These are phyloP conservation scores for Xiphydria camelus DNA, from an alignment of 2,888 invertebrate species.

Conservation along the genomic window DNA sequence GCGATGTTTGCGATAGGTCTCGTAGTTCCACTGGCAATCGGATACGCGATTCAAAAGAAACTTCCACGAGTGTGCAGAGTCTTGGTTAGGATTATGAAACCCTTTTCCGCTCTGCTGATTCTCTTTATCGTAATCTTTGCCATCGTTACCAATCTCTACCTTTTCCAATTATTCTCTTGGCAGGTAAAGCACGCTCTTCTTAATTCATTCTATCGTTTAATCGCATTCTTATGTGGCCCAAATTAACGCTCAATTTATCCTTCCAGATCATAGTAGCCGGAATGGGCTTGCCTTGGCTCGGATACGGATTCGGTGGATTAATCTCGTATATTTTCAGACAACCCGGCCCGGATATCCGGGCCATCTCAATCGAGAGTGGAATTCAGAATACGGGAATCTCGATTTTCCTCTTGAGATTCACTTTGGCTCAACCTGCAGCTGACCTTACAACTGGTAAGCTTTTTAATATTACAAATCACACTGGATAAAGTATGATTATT, in stretches of 20 bases:
- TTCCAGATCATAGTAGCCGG: slow-evolving; percentile 78
- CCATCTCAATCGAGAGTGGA: slow-evolving; percentile 91
- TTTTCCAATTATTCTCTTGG: slow-evolving; percentile 88
- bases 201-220: not conserved
- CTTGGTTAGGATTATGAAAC: slow-evolving; percentile 81
- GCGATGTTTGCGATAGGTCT: slow-evolving; percentile 74
- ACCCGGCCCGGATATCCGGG: slow-evolving; percentile 71
- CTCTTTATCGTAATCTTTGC: slow-evolving; percentile 86
- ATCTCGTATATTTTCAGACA: slow-evolving; percentile 67
- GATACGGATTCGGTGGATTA: slow-evolving; percentile 72
- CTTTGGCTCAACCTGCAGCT: slow-evolving; percentile 81
- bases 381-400: slow-evolving; percentile 93
- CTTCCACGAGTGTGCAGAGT: slow-evolving; percentile 70
- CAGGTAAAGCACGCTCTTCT: no score
- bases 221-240: slow-evolving; percentile 1
- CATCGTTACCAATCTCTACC: slow-evolving; percentile 83
- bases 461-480: slow-evolving; percentile 4
- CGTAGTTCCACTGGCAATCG: slow-evolving; percentile 75
- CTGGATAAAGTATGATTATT: not conserved
- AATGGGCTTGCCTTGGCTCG: slow-evolving; percentile 80
- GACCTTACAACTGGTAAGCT: slow-evolving; percentile 80
- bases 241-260: slow-evolving; percentile 16
- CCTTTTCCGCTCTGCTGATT: slow-evolving; percentile 78
- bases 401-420: slow-evolving; percentile 82
- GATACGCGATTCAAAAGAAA: slow-evolving; percentile 68